These are phyloP conservation scores for Perdita meconis DNA, from an alignment of 2,888 invertebrate species.

Conservation along the genomic window DNA sequence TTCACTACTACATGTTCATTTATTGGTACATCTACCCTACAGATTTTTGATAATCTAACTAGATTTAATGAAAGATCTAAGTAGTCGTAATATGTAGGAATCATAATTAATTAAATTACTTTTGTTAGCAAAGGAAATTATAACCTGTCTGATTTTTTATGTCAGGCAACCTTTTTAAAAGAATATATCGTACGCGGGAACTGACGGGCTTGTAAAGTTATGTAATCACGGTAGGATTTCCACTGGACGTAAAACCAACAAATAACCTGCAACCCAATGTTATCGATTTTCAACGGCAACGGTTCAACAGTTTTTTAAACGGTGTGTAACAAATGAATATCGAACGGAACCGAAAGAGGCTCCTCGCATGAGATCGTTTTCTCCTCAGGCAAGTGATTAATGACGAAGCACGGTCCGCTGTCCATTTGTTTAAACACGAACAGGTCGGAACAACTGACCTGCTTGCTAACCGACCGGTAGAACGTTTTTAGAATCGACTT, in stretches of 20 bases:
- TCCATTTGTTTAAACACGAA: conserved; percentile 70
- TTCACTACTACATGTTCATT: too few species aligned
- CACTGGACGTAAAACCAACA: conserved; percentile 55
- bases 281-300: conserved; percentile 67
- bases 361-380: conserved; percentile 49
- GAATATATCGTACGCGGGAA: not conserved
- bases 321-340: conserved; percentile 76
- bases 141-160: too few species aligned
- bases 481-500: conserved; percentile 33
- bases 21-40: too few species aligned
- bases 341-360: conserved; percentile 44
- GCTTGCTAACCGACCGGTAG: conserved; percentile 39
- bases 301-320: conserved; percentile 68
- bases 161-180: not conserved
- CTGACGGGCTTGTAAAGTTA: not conserved
- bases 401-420: conserved; percentile 69
- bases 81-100: too few species aligned
- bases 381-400: conserved; percentile 74
- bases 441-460: conserved; percentile 39
- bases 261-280: conserved; percentile 53
- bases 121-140: too few species aligned
- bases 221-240: not conserved
- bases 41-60: too few species aligned
- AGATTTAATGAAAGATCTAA: too few species aligned
- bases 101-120: too few species aligned